Evolutionary conservation across 2,113 vertebrate genomes (phyloP), one percentile per base, ranked within the genome.

Genomic region (Hyla sarda): DNA sequence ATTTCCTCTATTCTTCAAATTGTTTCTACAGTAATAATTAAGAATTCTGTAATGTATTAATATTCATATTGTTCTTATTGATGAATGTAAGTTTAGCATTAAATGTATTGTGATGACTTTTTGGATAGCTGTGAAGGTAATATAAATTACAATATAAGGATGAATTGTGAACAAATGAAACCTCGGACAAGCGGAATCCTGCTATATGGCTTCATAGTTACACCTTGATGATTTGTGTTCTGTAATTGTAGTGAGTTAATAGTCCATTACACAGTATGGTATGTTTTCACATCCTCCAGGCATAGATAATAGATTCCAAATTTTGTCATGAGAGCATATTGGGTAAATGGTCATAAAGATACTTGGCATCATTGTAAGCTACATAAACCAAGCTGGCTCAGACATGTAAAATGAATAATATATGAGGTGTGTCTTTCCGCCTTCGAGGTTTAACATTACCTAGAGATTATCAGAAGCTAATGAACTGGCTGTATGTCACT

Each of bases 401-500:
- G 82, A 71, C 82, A 83, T 84, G 71, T 60, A 52, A 17, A 77
- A 84, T 84, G 56, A 84, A 84, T 84, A 84, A 84, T 67, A 30
- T 23, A 54, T 83, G 73, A 65, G 83, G 73, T 84, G 73, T 77
- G 72, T 23, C 56, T 50, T 84, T 84, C 73, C 47, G 45, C 73
- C 56, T 84, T 67, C 73, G 17, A 84, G 62, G 62, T 80, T 80
- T 80, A 72, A 45, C 50, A 72, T 86, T 80, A 71, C 76, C 65
- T 72, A 80, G 62, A 54, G 65, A 86, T 80, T 72, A 80, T 28
- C 41, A 30, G 45, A 16, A 16, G 58, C 54, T 60, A 80, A 80
- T 80, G 52, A 56, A 78, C 76, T 56, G 50, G 17, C 52, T 34
- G 78, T 2, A 34, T 62, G 21, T 45, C 54, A 52, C n/a, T n/a